Evolutionary conservation across 2,888 invertebrate species (phyloP).

Genomic region (Apamea epomidion): DNA sequence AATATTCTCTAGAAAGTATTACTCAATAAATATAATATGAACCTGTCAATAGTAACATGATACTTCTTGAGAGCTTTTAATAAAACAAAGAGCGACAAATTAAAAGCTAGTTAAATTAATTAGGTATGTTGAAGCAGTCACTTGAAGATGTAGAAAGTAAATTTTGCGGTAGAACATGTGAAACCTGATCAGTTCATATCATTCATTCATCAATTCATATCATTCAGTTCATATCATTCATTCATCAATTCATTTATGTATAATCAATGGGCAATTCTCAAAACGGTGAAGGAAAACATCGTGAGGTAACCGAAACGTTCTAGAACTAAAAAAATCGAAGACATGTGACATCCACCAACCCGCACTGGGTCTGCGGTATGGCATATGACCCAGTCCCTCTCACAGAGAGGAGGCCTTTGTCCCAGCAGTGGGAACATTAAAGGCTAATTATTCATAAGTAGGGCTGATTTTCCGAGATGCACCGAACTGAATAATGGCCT

Average conservation of each 20-base stretch:
- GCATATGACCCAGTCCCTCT: too few species aligned
- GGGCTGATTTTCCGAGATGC: too few species aligned
- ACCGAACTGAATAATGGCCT: too few species aligned
- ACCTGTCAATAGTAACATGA: slow-evolving; percentile 9
- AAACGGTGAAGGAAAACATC: too few species aligned
- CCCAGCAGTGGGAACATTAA: too few species aligned
- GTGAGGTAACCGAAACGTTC: too few species aligned
- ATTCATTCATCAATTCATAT: not conserved
- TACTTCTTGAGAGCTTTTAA: slow-evolving; percentile 28
- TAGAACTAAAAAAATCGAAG: too few species aligned
- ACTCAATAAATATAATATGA: slow-evolving; percentile 8
- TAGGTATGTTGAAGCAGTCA: slow-evolving; percentile 9
- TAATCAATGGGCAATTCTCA: too few species aligned
- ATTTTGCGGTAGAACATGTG: slow-evolving; percentile 25
- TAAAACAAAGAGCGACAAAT: slow-evolving; percentile 45
- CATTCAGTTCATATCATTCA: not conserved
- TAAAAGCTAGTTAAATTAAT: slow-evolving; percentile 33
- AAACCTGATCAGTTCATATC: not conserved
- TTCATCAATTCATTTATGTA: not conserved
- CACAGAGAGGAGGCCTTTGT: too few species aligned
- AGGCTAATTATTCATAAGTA: too few species aligned
- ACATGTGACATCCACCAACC: too few species aligned
- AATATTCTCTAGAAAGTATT: slow-evolving; percentile 5
- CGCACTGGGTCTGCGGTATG: too few species aligned
- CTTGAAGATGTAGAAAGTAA: slow-evolving; percentile 40